These are phyloP conservation scores for Hemitrygon akajei DNA, from an alignment of 2,797 vertebrate species.

Conservation along the genomic window DNA sequence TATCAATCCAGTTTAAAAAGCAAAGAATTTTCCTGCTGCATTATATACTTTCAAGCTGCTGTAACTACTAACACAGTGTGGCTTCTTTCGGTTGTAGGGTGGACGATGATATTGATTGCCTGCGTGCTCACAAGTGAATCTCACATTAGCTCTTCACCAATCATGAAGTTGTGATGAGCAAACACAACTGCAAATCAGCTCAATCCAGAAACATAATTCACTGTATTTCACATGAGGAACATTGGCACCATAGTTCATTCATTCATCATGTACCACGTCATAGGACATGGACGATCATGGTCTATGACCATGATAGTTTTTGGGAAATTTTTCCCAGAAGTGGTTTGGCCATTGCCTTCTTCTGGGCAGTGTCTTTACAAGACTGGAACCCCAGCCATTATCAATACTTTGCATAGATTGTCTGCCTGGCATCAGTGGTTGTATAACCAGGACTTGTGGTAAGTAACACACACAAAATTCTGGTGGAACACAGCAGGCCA, in stretches of 20 bases:
- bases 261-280: too few relatives aligned
- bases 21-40: not conserved
- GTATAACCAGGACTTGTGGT: too few relatives aligned
- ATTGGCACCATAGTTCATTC: not conserved
- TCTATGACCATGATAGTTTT: too few relatives aligned
- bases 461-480: too few relatives aligned
- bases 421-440: too few relatives aligned
- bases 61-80: not conserved
- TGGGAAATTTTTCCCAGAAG: too few relatives aligned
- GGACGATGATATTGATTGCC: not conserved
- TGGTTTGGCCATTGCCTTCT: too few relatives aligned
- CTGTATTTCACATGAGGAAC: not conserved
- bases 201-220: not conserved
- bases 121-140: not conserved
- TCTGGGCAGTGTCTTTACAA: too few relatives aligned
- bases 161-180: not conserved
- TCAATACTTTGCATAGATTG: too few relatives aligned
- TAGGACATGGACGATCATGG: too few relatives aligned
- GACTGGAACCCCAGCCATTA: too few relatives aligned
- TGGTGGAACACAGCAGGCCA: too few relatives aligned
- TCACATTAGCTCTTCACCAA: not conserved
- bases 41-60: not conserved
- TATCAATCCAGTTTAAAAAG: not conserved
- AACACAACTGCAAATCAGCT: not conserved
- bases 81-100: not conserved